Base-by-base conservation (phyloP, 53 echinoderm and acorn worm genomes). In the Mesocentrotus franciscanus region DNA sequence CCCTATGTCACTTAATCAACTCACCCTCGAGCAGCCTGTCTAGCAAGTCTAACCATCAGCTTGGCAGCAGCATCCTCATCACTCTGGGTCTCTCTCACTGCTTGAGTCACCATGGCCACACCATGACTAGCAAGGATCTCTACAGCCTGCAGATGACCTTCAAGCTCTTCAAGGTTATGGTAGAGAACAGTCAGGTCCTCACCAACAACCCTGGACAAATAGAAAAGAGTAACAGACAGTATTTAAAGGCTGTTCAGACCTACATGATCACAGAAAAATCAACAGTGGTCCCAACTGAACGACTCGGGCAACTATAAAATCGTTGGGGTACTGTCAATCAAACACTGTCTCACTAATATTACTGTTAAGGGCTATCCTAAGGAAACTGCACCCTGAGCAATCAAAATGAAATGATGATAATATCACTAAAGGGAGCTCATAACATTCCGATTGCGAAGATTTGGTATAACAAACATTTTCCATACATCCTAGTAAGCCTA, bases 1-100 rank as follows among this genome's bases (percentile, higher is more conserved):
- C 68, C 24, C n/a, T n/a, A 18, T 6, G 35, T 68, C 36, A 71
- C 8, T 58, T 0, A 0, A 60, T 13, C 33, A 93, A 60, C 90
- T 90, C 71, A 99, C 99, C 97, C 97, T 36, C 97, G 96, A 27
- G 98, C 97, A 61, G 99, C 97, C 79, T 97, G 97, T 74, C 99
- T 96, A 1, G 99, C 79, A 18, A 98, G 95, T 64, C 97, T 85
- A 62, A 98, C 95, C 96, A 99, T 97, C 26, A 99, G 90, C 24
- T 95, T 93, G 61, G 95, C 91, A 14, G 99, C 97, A 71, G 98
- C 97, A 35, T 98, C 97, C 33, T 90, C 78, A 81, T 98, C 97
- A 4, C 61, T 42, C 91, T 99, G 96, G 9, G 97, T 96, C 70
- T 99, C 99, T 60, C 95, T 96, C 56, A 99, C 94, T 30, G 96